These are phyloP conservation scores for Delphinus delphis DNA, from an alignment of 2,113 vertebrate species.

Conservation along the genomic window DNA sequence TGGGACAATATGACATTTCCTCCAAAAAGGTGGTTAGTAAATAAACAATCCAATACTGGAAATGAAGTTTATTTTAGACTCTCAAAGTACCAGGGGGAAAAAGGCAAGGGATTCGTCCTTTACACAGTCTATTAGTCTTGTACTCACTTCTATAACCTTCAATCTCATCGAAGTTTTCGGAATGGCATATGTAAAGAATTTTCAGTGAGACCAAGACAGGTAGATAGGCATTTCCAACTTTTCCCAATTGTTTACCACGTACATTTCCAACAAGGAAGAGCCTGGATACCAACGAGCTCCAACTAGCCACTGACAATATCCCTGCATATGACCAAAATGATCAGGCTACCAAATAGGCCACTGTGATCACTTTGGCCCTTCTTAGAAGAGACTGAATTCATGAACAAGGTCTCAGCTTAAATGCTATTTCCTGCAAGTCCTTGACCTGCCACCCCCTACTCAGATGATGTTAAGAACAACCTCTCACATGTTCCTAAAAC, in stretches of 20 bases:
- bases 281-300: neutral
- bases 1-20: slow-evolving; percentile 12
- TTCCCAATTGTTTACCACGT: neutral
- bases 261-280: neutral
- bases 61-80: slow-evolving; percentile 29
- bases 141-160: neutral
- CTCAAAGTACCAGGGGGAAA: neutral
- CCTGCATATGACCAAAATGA: neutral
- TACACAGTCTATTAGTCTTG: neutral
- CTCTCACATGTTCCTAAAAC: neutral
- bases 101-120: neutral
- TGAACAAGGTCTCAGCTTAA: neutral
- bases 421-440: neutral
- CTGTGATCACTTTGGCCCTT: neutral
- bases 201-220: neutral
- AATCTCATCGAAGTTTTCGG: neutral
- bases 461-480: neutral
- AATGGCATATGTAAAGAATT: neutral
- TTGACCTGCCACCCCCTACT: neutral
- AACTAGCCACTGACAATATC: neutral
- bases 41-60: slow-evolving; percentile 24
- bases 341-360: neutral
- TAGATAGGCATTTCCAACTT: neutral
- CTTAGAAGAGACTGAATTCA: neutral
- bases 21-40: neutral